A percentile compares a stretch with the other conserved stretches of the same genome.
These are phyloP conservation scores for Labeo rohita DNA, from an alignment of 2,113 vertebrate genomes.

Conservation along the genomic window DNA sequence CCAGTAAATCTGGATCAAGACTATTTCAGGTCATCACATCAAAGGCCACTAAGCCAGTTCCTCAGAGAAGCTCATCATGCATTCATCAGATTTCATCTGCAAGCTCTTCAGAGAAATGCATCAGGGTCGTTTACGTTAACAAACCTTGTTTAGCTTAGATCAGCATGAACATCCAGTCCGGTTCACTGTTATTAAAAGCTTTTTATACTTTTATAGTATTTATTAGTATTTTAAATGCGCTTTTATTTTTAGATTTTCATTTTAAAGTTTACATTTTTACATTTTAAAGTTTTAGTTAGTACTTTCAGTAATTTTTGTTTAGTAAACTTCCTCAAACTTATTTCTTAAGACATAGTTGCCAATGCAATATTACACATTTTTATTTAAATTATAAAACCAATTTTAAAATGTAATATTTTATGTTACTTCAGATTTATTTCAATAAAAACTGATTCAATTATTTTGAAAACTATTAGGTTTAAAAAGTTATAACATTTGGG, in stretches of 20 bases:
- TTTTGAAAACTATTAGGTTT: too few relatives aligned
- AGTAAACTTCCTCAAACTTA: too few relatives aligned
- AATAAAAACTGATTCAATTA: neutral
- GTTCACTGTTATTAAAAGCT: neutral
- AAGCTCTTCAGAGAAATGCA: neutral
- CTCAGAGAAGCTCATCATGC: neutral
- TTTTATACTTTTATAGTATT: neutral
- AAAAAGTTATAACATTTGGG: too few relatives aligned
- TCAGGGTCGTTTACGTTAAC: neutral
- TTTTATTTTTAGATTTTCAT: neutral
- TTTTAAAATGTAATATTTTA: neutral
- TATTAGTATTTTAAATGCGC: neutral
- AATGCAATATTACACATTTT: neutral
- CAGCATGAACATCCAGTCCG: neutral
- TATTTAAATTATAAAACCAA: too few relatives aligned
- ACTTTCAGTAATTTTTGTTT: too few relatives aligned
- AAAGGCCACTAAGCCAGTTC: neutral
- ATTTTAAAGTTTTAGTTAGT: neutral
- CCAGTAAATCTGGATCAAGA: neutral
- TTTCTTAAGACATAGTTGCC: neutral
- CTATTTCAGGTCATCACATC: neutral
- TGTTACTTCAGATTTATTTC: neutral
- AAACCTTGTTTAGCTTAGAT: neutral
- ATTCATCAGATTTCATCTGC: neutral
- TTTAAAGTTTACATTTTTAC: neutral